These are phyloP conservation scores for Catharus bicknelli DNA, from an alignment of 2,113 vertebrate genomes.

Conservation along the genomic window DNA sequence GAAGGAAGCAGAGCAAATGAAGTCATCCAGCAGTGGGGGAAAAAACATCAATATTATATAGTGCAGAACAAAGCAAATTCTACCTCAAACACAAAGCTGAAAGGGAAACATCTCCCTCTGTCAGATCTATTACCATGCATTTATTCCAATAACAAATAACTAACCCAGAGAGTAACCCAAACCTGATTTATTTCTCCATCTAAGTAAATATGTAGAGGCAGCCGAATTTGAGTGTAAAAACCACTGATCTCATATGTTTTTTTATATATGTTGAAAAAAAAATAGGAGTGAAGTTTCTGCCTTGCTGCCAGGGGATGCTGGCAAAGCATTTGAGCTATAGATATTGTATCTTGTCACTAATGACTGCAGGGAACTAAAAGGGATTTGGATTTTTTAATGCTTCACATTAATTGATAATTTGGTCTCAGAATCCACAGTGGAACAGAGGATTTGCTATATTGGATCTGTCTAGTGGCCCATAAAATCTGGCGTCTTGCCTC, in stretches of 20 bases:
- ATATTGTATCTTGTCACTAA: constrained; percentile 60
- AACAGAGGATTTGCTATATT: constrained; percentile 58
- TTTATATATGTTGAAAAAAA: neutral
- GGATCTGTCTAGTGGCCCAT: constrained; percentile 55
- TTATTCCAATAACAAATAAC: constrained; percentile 62
- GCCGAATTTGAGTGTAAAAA: constrained; percentile 24
- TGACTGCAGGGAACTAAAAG: constrained; percentile 58
- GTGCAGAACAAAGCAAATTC: constrained; percentile 65
- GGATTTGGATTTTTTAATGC: constrained; percentile 62
- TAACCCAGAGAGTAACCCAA: constrained; percentile 49
- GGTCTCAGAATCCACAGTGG: constrained; percentile 57
- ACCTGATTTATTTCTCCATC: constrained; percentile 57
- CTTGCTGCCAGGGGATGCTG: constrained; percentile 41
- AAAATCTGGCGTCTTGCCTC: constrained; percentile 47
- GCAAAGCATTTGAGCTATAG: constrained; percentile 43
- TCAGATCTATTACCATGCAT: constrained; percentile 47
- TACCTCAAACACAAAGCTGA: constrained; percentile 40
- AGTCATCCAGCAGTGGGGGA: constrained; percentile 42
- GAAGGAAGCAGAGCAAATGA: constrained; percentile 44
- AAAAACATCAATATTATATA: constrained; percentile 37
- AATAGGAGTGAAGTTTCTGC: constrained; percentile 16
- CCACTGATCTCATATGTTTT: constrained; percentile 59
- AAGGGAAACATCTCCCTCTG: constrained; percentile 58
- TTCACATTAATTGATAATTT: constrained; percentile 68
- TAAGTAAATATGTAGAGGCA: constrained; percentile 59